Conservation (phyloP, 2,888 invertebrate species). For the Euzophera pinguis region DNA sequence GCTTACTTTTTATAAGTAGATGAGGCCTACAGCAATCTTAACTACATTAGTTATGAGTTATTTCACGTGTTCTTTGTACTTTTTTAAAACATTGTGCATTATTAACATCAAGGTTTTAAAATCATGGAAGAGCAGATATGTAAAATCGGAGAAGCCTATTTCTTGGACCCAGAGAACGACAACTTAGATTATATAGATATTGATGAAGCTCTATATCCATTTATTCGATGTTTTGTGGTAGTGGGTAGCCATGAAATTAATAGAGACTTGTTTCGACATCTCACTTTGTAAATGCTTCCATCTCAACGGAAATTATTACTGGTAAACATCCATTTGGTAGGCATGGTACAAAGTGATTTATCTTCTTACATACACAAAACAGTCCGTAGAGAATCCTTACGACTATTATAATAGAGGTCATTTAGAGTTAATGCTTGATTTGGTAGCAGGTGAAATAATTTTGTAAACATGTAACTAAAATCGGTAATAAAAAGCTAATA, state of each 20-base stretch:
- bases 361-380: conserved; percentile 27
- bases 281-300: conserved; percentile 49
- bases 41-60: no score
- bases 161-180: no score
- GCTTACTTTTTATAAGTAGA: no score
- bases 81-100: no score
- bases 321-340: conserved; percentile 38
- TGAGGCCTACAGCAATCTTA: no score
- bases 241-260: conserved; percentile 59
- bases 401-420: conserved; percentile 22
- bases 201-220: not conserved
- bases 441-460: conserved; percentile 22
- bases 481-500: no score
- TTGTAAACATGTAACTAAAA: conserved; percentile 21
- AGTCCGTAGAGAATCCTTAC: conserved; percentile 25
- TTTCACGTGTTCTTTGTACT: no score
- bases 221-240: not conserved
- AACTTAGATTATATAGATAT: no score
- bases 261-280: conserved; percentile 54
- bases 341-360: conserved; percentile 30
- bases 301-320: conserved; percentile 56
- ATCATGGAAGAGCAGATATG: no score
- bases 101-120: no score
- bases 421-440: conserved; percentile 21
- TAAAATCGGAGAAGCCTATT: no score